phyloP scores from a whole-genome alignment of 2,113 vertebrate species.

The Ptyas mucosa region DNA sequence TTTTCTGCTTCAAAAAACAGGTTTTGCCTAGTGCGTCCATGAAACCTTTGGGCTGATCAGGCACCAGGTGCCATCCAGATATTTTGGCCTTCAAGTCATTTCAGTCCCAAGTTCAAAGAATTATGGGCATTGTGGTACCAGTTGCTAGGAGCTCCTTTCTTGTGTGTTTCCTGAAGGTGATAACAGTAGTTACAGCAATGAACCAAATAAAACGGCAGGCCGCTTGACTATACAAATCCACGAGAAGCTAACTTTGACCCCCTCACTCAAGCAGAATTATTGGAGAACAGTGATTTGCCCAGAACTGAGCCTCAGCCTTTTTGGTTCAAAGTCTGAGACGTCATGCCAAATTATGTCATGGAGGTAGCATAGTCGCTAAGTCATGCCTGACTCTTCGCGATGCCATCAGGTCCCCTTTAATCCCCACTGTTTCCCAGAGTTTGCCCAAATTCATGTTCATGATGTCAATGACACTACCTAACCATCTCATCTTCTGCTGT shows the following conservation, averaged over 20 bases:
- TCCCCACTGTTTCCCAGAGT: too few species aligned
- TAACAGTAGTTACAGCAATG: not conserved
- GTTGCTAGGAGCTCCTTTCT: rapidly evolving
- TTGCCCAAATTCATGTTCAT: too few species aligned
- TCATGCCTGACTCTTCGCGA: too few species aligned
- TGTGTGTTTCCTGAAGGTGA: not conserved
- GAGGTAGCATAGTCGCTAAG: too few species aligned
- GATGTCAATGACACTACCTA: too few species aligned
- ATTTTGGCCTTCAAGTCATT: not conserved
- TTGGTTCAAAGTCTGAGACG: not conserved
- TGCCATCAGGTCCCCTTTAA: too few species aligned
- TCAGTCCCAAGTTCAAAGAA: not conserved
- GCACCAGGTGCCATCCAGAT: not conserved
- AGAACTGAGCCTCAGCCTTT: not conserved
- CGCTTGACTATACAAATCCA: not conserved
- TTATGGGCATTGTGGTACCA: not conserved
- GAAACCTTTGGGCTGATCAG: not conserved
- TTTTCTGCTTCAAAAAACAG: too few species aligned
- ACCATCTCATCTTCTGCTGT: too few species aligned
- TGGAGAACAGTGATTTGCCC: not conserved
- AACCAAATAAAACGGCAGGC: not conserved
- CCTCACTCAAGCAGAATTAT: not conserved
- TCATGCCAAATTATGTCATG: not conserved
- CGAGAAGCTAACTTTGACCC: not conserved
- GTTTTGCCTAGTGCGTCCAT: rapidly evolving